Evolutionary conservation across 2,888 invertebrate genomes (phyloP).

Genomic region (Stenurella melanura): DNA sequence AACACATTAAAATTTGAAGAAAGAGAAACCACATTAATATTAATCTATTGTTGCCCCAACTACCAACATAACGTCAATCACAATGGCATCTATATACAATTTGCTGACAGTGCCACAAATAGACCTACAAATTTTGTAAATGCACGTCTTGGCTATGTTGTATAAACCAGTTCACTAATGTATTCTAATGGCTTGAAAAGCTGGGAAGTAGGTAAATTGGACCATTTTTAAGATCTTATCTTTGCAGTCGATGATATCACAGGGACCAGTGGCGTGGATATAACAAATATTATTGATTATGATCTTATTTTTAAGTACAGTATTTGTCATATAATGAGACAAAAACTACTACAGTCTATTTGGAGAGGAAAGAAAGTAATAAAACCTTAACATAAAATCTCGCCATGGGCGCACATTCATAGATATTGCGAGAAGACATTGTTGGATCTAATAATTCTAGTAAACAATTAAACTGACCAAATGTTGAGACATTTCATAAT

Average conservation of each 20-base stretch:
- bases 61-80: constrained; percentile 8
- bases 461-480: too few species aligned
- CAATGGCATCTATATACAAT: constrained; percentile 2
- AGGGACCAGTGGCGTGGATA: not conserved
- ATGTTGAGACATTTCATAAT: too few species aligned
- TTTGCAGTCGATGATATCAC: constrained; percentile 12
- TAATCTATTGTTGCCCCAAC: not conserved
- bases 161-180: constrained; percentile 28
- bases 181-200: constrained; percentile 16
- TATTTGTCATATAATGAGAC: too few species aligned
- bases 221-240: constrained; percentile 28
- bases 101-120: constrained; percentile 13
- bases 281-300: too few species aligned
- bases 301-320: too few species aligned
- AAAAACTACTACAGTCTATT: too few species aligned
- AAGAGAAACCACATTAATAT: not conserved
- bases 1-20: constrained; percentile 2
- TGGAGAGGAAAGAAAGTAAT: too few species aligned
- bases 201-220: constrained; percentile 35
- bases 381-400: too few species aligned
- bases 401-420: too few species aligned
- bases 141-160: not conserved
- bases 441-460: too few species aligned
- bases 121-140: constrained; percentile 20
- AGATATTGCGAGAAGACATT: too few species aligned